Base-by-base conservation (phyloP, 2,797 vertebrate species). In the Sternotherus odoratus region DNA sequence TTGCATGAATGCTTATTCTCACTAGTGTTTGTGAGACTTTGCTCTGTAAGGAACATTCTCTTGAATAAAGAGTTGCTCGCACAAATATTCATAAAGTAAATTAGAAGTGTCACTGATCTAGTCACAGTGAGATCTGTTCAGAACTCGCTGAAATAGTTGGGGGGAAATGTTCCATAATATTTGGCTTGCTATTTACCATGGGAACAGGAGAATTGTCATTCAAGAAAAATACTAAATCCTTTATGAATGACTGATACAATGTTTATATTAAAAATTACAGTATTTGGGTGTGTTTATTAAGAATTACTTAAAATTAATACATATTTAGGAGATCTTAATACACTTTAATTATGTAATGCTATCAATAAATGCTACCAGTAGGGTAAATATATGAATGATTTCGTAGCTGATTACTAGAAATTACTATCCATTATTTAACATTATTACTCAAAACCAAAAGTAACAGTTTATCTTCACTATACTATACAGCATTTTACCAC, bases 371-470 rank as follows among this genome's bases (percentile, higher is more conserved):
- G 10, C n/a, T 39, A 69, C n/a, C 63, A 69, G 21, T 36, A 69
- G 10, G 30, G 56, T 57, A 57, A 57, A 57, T 28, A 57, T 15
- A 7, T 0, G 1, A 28, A 2, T 2, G 1, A 1, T 1, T 46
- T 5, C 4, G 28, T 2, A 8, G 39, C 63, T 33, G 15, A 5
- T 13, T 26, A 12, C 28, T 57, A 53, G 57, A 51, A 57, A 6
- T 19, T 3, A 23, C 5, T 8, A 0, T 2, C 1, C 1, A 0
- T 9, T 4, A 16, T 82, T 82, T 60, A 36, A 2, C 15, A 57
- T 2, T 24, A 36, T 74, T 72, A 63, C 21, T 16, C 39, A 36
- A 33, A 33, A 30, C 8, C 82, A 21, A 72, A 57, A 88, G 21
- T 21, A 21, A 51, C n/a, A 0, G 0, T 1, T 85, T 72, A 90